phyloP scores from a whole-genome alignment of 2,888 invertebrate genomes.

The Sminthurides aquaticus region DNA sequence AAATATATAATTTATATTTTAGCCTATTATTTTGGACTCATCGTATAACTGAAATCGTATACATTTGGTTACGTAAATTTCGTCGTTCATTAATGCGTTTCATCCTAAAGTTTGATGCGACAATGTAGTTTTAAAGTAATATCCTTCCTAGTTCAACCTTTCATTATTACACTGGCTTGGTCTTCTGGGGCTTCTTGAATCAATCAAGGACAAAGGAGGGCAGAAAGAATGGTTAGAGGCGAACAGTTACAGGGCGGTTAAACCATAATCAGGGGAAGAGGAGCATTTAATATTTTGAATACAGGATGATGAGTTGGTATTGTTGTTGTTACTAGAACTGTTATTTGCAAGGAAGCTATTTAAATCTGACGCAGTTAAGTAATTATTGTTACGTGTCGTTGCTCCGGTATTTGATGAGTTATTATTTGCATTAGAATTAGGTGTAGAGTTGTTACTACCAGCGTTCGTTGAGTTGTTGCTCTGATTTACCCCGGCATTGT shows the following conservation, averaged over 20 bases:
- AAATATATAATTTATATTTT: too few relatives aligned
- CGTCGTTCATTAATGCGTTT: too few relatives aligned
- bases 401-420: conserved; percentile 22
- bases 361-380: conserved; percentile 36
- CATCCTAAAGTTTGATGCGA: too few relatives aligned
- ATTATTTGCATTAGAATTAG: conserved; percentile 19
- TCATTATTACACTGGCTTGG: too few relatives aligned
- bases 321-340: conserved; percentile 22
- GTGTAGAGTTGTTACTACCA: background rate
- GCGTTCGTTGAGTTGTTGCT: background rate
- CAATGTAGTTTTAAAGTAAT: too few relatives aligned
- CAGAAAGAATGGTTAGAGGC: too few relatives aligned
- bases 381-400: conserved; percentile 34
- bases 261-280: conserved; percentile 63
- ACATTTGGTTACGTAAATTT: too few relatives aligned
- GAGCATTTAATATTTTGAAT: conserved; percentile 36
- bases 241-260: conserved; percentile 52
- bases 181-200: too few relatives aligned
- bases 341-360: conserved; percentile 30
- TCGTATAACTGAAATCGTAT: too few relatives aligned
- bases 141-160: too few relatives aligned
- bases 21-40: too few relatives aligned
- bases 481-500: background rate
- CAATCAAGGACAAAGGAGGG: too few relatives aligned
- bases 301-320: conserved; percentile 24